Base-by-base conservation (phyloP, 1,140 invertebrate species). In the Uloborus diversus region DNA sequence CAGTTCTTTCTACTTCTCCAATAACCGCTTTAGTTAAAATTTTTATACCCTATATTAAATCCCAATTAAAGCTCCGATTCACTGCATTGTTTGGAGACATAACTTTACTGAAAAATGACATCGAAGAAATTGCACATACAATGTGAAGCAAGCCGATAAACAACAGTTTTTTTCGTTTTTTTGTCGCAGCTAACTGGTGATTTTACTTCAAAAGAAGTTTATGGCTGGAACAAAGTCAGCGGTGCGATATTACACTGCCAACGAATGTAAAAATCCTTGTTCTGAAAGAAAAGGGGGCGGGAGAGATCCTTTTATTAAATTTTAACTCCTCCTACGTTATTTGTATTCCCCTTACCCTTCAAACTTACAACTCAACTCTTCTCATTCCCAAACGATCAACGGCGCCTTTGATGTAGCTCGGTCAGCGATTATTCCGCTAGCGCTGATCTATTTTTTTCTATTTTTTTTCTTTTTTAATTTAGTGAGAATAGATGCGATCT, bases 381-480 rank as follows among this genome's bases (percentile, higher is more conserved):
- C 33, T 61, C n/a, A 27, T 37, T 27, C 68, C 51, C 49, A 25
- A 57, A 47, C 69, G 69, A 75, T 62, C 71, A 75, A 59, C 71
- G 59, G 59, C 32, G 23, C 42, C 71, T 75, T 75, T 75, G 71
- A 75, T 64, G 57, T 35, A 30, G 71, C 71, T 51, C 17, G 57
- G 71, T 75, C 71, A 75, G 71, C 71, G 71, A 75, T 75, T 75
- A 62, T 75, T 75, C 71, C 61, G 47, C 68, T 57, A 57, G 30
- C 57, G 68, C 56, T 70, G 53, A 70, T 32, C 68, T 53, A 20
- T 64, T 75, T 75, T 75, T 75, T n/a, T 28, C 2, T n/a, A 14
- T 23, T 53, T 53, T 53, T 53, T n/a, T 53, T n/a, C 20, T 53
- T 73, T 73, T 73, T 73, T 73, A 70, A 70, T 73, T 73, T 73